Evolutionary conservation across 2,888 invertebrate genomes (phyloP), one percentile per base, ranked within the genome.

Genomic region (Cryptocheilus praepositus): DNA sequence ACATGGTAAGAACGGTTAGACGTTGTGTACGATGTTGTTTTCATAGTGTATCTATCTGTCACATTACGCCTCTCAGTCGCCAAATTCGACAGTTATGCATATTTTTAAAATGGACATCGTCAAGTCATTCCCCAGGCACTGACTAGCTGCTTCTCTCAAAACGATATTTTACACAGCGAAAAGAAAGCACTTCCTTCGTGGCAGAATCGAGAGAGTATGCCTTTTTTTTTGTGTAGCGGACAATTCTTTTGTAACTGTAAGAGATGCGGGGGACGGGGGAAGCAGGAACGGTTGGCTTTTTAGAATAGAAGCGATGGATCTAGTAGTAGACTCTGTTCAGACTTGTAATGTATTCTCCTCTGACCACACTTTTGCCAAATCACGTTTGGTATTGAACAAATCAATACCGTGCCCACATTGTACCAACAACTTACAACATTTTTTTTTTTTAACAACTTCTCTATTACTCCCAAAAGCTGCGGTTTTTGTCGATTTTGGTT

Each of bases 341-440:
- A 86, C 86, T 86, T 86, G 85, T 86, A 83, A 84, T 86, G 85
- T 86, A 85, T 86, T 86, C 86, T 86, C 85, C 86, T 86, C 76
- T 79, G 82, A 84, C 83, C 83, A 86, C 73, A 78, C 81, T 80
- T 36, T 77, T 81, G 78, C 76, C 79, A 83, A 36, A 83, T 82
- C 74, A 78, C 74, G 76, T 64, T 77, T 81, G 77, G 78, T 82
- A 78, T 75, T 80, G 79, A 70, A 71, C 78, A 70, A 36, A 78
- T 80, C 80, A 81, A 82, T 82, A 83, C 80, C 80, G 81, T 84
- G 81, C 79, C 82, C 80, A 82, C 77, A 79, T 77, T 82, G 76
- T 82, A 81, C 81, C 82, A 86, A 85, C 83, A 84, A 81, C 79
- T 82, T 81, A 85, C 83, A 84, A 85, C 81, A 84, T 71, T 80